phyloP scores from a whole-genome alignment of 1,140 invertebrate genomes.

The Drosophila cardini region DNA sequence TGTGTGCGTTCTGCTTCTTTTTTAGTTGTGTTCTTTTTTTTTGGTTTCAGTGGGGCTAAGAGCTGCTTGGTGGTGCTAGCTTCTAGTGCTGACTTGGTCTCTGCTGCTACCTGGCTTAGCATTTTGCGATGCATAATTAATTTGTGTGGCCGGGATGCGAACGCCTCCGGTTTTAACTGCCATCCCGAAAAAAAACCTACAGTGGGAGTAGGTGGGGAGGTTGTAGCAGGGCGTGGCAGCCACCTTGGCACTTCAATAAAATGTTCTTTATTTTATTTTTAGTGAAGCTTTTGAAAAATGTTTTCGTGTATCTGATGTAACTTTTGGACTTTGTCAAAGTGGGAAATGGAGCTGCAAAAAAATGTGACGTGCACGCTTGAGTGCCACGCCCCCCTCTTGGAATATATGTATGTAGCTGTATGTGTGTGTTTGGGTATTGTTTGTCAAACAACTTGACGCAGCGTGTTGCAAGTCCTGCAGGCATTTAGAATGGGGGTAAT shows the following conservation, averaged over 20 bases:
- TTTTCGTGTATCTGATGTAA: constrained; percentile 80
- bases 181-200: neutral
- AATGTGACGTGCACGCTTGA: constrained; percentile 78
- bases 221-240: neutral
- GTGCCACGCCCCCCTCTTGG: constrained; percentile 42
- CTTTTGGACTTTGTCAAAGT: constrained; percentile 41
- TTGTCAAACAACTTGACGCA: constrained; percentile 76
- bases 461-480: constrained; percentile 47
- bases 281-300: constrained; percentile 74
- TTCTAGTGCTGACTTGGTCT: constrained; percentile 21
- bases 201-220: too few species aligned
- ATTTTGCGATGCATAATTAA: constrained; percentile 82
- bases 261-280: constrained; percentile 82
- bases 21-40: constrained; percentile 31
- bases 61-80: constrained; percentile 43
- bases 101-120: constrained; percentile 73
- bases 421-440: constrained; percentile 64
- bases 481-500: constrained; percentile 67
- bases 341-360: constrained; percentile 66
- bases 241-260: constrained; percentile 75
- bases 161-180: constrained; percentile 34
- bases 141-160: constrained; percentile 51
- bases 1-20: neutral
- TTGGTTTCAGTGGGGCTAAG: constrained; percentile 32
- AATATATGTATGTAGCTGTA: constrained; percentile 4